phyloP scores from a whole-genome alignment of 2,113 vertebrate genomes.

The Sisor rabdophorus region DNA sequence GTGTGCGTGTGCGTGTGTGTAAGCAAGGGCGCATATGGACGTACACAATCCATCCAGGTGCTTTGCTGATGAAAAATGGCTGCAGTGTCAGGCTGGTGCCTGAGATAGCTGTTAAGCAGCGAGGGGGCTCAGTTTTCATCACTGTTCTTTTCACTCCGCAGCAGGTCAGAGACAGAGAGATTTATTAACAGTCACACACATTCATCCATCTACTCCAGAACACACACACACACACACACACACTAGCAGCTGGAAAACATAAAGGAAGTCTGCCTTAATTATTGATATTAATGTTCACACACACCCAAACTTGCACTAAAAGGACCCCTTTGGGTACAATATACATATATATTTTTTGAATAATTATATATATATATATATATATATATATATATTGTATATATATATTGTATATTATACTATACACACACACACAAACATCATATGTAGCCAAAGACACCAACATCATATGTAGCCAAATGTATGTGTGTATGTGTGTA shows the following conservation, averaged over 20 bases:
- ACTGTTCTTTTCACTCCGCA: constrained; percentile 66
- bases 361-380: no score
- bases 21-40: no score
- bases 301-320: constrained; percentile 25
- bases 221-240: constrained; percentile 38
- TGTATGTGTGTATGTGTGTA: background rate
- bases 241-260: background rate
- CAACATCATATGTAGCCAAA: no score
- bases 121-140: constrained; percentile 57
- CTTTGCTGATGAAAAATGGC: constrained; percentile 66
- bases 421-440: background rate
- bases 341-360: no score
- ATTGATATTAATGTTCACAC: constrained; percentile 43
- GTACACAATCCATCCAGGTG: constrained; percentile 36
- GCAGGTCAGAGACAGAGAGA: constrained; percentile 62
- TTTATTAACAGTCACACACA: constrained; percentile 68
- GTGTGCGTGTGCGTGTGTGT: no score
- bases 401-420: background rate
- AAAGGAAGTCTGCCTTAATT: constrained; percentile 47
- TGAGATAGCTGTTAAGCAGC: constrained; percentile 73
- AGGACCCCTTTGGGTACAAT: background rate
- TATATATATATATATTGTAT: no score
- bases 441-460: background rate
- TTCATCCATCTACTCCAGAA: constrained; percentile 65
- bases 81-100: constrained; percentile 48